Evolutionary conservation across 64 coral and sea anemone genomes (phyloP).

Genomic region (Pachyseris speciosa): DNA sequence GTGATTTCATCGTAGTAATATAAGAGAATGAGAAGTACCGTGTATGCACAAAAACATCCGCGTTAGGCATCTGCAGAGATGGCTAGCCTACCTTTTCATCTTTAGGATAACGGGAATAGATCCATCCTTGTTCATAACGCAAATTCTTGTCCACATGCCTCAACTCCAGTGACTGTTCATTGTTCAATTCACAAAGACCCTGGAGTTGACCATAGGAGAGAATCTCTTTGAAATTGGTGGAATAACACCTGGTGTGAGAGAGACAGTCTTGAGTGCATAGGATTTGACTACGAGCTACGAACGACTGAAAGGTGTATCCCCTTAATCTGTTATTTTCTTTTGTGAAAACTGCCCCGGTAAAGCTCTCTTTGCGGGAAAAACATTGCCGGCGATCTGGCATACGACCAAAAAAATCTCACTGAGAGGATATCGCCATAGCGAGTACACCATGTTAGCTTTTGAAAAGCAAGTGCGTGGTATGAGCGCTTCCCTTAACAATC

Average conservation of each 20-base stretch:
- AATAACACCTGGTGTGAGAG: conserved; percentile 11
- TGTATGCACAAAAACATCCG: no score
- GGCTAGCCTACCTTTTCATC: background rate
- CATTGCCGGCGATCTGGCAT: background rate
- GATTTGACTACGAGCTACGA: background rate
- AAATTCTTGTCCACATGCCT: background rate
- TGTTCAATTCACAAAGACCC: conserved; percentile 15
- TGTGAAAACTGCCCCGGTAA: background rate
- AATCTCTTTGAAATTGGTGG: conserved; percentile 49
- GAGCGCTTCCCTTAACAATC: background rate
- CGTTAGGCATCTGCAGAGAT: no score
- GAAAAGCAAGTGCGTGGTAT: no score
- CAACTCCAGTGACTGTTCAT: background rate
- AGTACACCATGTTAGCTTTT: background rate
- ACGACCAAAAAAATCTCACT: background rate
- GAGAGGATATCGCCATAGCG: background rate
- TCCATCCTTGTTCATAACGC: background rate
- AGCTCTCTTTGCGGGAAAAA: background rate
- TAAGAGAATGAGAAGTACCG: no score
- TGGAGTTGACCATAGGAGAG: background rate
- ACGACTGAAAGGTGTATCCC: background rate
- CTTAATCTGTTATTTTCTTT: background rate
- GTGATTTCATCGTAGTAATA: no score
- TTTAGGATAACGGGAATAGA: background rate
- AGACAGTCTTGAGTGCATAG: conserved; percentile 35